These are phyloP conservation scores for Incurvaria masculella DNA, from an alignment of 2,888 invertebrate species.

Conservation along the genomic window DNA sequence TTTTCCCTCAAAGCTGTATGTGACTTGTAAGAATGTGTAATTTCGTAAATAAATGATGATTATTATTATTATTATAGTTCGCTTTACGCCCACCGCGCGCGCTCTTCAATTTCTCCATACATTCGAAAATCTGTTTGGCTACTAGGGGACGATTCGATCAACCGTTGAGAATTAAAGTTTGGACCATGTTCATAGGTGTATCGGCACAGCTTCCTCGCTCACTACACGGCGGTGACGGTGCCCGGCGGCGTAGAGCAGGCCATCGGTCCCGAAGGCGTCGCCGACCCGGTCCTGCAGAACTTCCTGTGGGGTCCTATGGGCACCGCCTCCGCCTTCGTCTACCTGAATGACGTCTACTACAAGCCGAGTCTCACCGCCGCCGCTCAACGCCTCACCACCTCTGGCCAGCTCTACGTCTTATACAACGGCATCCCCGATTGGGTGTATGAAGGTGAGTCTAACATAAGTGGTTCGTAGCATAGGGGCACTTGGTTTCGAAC, in stretches of 20 bases:
- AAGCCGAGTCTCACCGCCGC: slow-evolving; percentile 47
- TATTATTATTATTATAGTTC: too few relatives aligned
- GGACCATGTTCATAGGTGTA: slow-evolving; percentile 71
- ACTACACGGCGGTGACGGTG: slow-evolving; percentile 67
- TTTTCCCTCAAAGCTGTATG: too few relatives aligned
- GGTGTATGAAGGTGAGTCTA: slow-evolving; percentile 83
- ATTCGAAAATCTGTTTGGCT: too few relatives aligned
- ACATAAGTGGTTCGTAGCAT: background rate
- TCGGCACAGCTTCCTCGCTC: slow-evolving; percentile 74
- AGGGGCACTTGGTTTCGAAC: too few relatives aligned
- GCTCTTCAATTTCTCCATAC: too few relatives aligned
- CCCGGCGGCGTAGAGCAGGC: slow-evolving; percentile 37
- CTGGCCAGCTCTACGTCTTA: slow-evolving; percentile 59
- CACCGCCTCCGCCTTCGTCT: slow-evolving; percentile 69
- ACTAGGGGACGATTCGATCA: too few relatives aligned
- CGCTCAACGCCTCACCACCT: slow-evolving; percentile 59
- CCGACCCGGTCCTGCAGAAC: slow-evolving; percentile 59
- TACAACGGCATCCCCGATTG: slow-evolving; percentile 91
- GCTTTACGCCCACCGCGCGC: too few relatives aligned
- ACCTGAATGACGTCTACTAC: slow-evolving; percentile 74
- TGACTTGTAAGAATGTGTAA: too few relatives aligned
- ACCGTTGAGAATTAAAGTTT: too few relatives aligned
- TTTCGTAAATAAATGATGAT: too few relatives aligned
- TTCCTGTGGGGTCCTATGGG: slow-evolving; percentile 77
- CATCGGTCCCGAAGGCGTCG: slow-evolving; percentile 31